These are phyloP conservation scores for Bos indicus DNA, from an alignment of 2,113 vertebrate species.

Conservation along the genomic window DNA sequence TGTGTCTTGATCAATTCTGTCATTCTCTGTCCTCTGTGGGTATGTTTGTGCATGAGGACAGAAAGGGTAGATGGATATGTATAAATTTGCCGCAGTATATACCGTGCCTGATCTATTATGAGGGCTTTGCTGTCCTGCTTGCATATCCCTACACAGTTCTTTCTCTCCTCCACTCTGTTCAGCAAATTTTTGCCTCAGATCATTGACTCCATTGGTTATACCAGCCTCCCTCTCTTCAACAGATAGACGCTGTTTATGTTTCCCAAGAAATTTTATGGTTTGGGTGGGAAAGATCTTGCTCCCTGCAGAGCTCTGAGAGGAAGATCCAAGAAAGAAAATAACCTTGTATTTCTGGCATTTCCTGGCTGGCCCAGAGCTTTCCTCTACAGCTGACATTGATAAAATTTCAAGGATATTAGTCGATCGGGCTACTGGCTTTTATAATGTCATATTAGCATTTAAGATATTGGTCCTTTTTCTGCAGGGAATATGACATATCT, in stretches of 20 bases:
- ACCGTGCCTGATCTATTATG: not conserved
- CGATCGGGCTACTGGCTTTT: not conserved
- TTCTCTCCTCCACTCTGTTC: not conserved
- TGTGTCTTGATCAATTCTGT: not conserved
- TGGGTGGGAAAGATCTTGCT: conserved; percentile 56
- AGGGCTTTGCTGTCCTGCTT: not conserved
- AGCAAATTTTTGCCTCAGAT: not conserved
- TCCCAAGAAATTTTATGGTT: conserved; percentile 44
- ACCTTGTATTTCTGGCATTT: conserved; percentile 51
- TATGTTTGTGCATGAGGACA: not conserved
- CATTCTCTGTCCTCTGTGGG: not conserved
- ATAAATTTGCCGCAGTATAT: not conserved
- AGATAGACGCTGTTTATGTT: conserved; percentile 48
- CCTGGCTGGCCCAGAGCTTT: conserved; percentile 33
- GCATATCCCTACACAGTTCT: not conserved
- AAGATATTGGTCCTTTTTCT: not conserved
- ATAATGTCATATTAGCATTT: not conserved
- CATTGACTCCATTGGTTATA: not conserved
- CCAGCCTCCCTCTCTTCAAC: not conserved
- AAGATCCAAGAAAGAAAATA: conserved; percentile 58
- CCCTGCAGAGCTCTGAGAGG: conserved; percentile 39
- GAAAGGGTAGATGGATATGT: not conserved
- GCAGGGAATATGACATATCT: not conserved
- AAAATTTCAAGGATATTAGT: conserved; percentile 13
- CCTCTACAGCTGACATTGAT: conserved; percentile 51